Percentiles rank a stretch among this genome's conserved stretches.
Evolutionary conservation across 2,888 invertebrate species (phyloP).

Genomic region (Beris chalybata): DNA sequence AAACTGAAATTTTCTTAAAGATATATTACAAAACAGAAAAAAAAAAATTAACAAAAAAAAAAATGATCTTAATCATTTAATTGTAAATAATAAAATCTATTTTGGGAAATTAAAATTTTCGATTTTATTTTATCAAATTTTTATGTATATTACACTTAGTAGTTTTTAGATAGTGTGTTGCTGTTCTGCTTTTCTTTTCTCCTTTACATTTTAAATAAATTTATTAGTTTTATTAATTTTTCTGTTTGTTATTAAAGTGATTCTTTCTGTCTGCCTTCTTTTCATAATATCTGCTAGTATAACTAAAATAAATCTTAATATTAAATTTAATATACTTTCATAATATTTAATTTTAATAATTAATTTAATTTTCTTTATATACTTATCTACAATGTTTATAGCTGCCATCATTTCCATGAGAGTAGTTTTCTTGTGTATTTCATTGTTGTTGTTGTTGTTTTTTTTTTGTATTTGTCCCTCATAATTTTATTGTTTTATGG

Average conservation of each 20-base stretch:
- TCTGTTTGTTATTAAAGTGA: constrained; percentile 3
- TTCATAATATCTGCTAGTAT: neutral
- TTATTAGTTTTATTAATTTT: neutral
- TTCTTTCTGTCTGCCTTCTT: constrained; percentile 3
- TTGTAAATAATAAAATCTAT: no score
- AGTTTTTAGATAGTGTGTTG: neutral
- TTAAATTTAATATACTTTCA: constrained; percentile 25
- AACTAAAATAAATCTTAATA: constrained; percentile 1
- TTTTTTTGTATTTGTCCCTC: constrained; percentile 11
- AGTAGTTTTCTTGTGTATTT: constrained; percentile 41
- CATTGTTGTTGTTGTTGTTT: constrained; percentile 26
- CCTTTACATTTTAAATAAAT: no score
- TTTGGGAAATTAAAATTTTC: no score
- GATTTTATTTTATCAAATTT: neutral
- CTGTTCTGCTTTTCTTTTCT: no score
- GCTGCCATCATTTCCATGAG: constrained; percentile 58
- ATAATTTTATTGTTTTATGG: constrained; percentile 7
- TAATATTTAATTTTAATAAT: constrained; percentile 30
- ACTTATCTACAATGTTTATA: constrained; percentile 55
- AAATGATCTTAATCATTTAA: neutral
- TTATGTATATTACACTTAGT: neutral
- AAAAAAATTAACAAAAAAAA: constrained; percentile 3
- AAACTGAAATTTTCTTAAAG: constrained; percentile 38
- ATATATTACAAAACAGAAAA: constrained; percentile 19
- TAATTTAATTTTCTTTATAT: constrained; percentile 37